Percentiles rank a stretch among this genome's conserved stretches.
phyloP scores from a whole-genome alignment of 1,140 invertebrate species.

The Aradophagus sp. region DNA sequence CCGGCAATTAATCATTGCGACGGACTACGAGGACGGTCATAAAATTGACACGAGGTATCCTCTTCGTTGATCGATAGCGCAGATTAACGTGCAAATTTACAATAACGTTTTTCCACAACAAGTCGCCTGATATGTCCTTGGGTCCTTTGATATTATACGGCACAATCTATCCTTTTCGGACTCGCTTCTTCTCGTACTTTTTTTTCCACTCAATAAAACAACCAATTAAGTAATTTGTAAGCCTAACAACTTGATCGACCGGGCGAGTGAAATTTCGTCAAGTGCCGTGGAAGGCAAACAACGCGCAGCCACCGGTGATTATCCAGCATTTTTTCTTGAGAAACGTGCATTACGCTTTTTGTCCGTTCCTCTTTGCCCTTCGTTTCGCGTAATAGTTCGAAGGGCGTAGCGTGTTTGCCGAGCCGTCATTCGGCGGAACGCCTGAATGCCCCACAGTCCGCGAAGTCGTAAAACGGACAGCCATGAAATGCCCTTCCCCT shows the following conservation, averaged over 20 bases:
- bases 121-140: no score
- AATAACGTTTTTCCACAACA: no score
- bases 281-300: conserved; percentile 32
- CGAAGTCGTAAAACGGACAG: conserved; percentile 50
- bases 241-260: conserved; percentile 41
- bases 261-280: conserved; percentile 31
- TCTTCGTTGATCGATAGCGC: no score
- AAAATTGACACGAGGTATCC: no score
- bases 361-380: conserved; percentile 24
- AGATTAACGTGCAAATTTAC: no score
- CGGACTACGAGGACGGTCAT: no score
- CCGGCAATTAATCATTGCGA: no score
- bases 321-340: conserved; percentile 17
- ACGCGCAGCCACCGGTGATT: conserved; percentile 22
- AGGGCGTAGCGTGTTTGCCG: conserved; percentile 42
- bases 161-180: no score
- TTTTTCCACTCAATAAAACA: conserved; percentile 39
- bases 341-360: conserved; percentile 32
- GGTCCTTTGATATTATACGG: no score
- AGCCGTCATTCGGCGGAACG: conserved; percentile 37
- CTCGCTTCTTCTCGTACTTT: no score
- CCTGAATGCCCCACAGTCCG: conserved; percentile 34
- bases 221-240: conserved; percentile 45
- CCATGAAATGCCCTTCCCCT: conserved; percentile 41
- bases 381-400: conserved; percentile 43